Evolutionary conservation across 2,113 vertebrate species (phyloP).

Genomic region (Bombycilla garrulus): DNA sequence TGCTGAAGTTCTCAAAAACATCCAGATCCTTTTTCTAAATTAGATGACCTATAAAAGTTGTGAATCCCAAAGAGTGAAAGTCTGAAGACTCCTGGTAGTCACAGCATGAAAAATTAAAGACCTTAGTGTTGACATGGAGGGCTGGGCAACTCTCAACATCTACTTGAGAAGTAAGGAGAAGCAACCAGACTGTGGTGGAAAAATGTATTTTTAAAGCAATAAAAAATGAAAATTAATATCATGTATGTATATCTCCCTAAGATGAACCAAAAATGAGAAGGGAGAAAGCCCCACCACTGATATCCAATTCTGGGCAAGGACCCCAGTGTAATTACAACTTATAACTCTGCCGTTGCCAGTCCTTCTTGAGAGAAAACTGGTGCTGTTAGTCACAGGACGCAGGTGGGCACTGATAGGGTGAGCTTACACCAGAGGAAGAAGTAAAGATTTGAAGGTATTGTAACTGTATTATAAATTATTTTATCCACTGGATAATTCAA

Average conservation of each 20-base stretch:
- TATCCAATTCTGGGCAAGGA: background rate
- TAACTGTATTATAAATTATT: background rate
- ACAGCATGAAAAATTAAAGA: background rate
- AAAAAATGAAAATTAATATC: background rate
- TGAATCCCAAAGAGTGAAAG: background rate
- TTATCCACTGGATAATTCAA: background rate
- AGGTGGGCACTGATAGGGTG: background rate
- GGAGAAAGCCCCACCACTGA: background rate
- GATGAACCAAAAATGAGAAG: background rate
- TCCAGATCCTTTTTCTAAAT: background rate
- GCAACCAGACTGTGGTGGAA: background rate
- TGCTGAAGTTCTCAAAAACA: background rate
- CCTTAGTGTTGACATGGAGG: accelerated
- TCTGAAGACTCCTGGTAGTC: background rate
- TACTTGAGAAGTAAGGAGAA: background rate
- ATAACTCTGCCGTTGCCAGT: background rate
- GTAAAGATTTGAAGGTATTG: background rate
- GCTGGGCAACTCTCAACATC: background rate
- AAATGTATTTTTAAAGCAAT: background rate
- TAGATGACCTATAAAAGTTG: background rate
- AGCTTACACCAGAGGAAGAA: background rate
- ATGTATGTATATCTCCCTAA: background rate
- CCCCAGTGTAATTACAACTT: background rate
- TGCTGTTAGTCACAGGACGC: background rate
- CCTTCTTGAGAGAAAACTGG: background rate